phyloP scores from a whole-genome alignment of 2,797 vertebrate genomes.

The Eulemur rubriventer region DNA sequence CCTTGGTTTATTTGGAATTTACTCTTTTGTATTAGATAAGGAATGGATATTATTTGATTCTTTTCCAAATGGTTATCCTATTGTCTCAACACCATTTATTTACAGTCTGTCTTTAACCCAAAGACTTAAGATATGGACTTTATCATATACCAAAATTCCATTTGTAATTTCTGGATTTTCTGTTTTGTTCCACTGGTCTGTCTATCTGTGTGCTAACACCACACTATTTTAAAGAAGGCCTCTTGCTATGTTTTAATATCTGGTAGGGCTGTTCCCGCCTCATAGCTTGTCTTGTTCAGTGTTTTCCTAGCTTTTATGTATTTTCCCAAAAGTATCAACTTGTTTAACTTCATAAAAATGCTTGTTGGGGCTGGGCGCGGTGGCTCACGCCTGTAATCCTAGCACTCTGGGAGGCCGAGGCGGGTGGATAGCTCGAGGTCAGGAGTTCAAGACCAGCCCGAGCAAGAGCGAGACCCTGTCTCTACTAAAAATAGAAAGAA shows the following conservation, averaged over 20 bases:
- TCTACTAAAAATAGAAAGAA: too few species aligned
- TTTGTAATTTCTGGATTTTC: not conserved
- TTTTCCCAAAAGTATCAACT: not conserved
- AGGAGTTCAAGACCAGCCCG: too few species aligned
- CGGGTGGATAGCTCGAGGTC: too few species aligned
- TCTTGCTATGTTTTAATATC: not conserved
- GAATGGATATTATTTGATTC: not conserved
- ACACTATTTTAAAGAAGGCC: not conserved
- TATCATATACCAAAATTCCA: not conserved
- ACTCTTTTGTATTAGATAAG: not conserved
- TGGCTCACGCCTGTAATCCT: too few species aligned
- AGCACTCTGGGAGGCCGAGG: too few species aligned
- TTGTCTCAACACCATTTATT: not conserved
- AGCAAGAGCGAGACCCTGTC: too few species aligned
- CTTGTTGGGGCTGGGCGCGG: too few species aligned
- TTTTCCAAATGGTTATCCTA: not conserved
- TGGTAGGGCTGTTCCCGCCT: not conserved
- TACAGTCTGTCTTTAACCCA: not conserved
- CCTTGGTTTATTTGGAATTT: not conserved
- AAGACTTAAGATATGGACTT: not conserved
- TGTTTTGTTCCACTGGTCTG: not conserved
- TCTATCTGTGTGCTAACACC: not conserved
- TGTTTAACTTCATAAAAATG: not conserved
- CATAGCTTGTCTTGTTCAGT: not conserved
- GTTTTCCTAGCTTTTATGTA: not conserved